Base-by-base conservation (phyloP, 2,888 invertebrate genomes). In the Nephrocerus scutellatus region DNA sequence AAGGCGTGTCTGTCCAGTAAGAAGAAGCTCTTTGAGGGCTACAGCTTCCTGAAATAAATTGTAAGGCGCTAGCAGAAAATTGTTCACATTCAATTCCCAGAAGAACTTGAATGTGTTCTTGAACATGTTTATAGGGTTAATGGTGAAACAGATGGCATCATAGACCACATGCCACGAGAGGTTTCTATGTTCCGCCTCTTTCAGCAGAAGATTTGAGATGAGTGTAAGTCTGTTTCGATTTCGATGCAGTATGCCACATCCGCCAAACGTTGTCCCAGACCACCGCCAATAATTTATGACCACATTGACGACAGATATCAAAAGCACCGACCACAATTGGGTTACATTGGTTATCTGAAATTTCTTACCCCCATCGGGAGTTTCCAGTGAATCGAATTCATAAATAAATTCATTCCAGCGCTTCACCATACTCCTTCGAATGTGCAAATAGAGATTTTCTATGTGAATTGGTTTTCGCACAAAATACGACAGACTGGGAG, bases 341-440 rank as follows among this genome's bases (percentile, higher is more conserved):
- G 56, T 60, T 8, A 66, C 34, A 43, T 59, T 62, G 4, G 54
- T 55, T 29, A 59, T 60, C 41, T 47, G 56, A 13, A 54, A 49
- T 15, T 43, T 52, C n/a, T 45, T 51, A 40, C 44, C 44, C 6
- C 60, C 62, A 33, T 68, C 67, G 1, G 84, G 80, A 39, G 81
- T 77, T 59, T 86, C 84, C 5, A 81, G 68, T 0, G 86, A 85
- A 59, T 87, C 87, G 48, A 84, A 82, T 53, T 80, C 79, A 16
- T 79, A 81, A 6, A 84, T 75, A 50, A 86, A 84, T 54, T 84
- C 84, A 56, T 86, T 86, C 86, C 86, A 87, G 14, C 76, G 72
- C 51, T 84, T 84, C 13, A 81, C 76, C 21, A 83, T 64, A 42
- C 77, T 77, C 51, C 82, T 80, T 25, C 76, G 73, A 10, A 86